Conservation (phyloP, 2,888 invertebrate species). For the Synanthedon andrenaeformis region DNA sequence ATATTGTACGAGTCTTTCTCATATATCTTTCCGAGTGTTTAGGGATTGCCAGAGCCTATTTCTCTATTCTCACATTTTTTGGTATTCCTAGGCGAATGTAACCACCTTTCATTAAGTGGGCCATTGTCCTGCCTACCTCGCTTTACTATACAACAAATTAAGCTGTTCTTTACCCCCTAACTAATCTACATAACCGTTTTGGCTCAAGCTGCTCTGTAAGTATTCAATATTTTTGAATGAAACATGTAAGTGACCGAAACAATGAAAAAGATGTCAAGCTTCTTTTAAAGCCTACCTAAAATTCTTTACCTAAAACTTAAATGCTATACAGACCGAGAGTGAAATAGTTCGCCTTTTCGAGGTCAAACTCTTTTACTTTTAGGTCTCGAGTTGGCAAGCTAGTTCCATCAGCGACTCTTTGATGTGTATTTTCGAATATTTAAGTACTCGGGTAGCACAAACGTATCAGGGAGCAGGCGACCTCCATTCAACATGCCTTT, state of each 20-base stretch:
- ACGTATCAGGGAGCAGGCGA: conserved; percentile 19
- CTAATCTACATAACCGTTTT: too few relatives aligned
- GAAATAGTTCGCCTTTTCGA: neutral
- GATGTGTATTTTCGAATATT: conserved; percentile 21
- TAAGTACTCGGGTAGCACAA: conserved; percentile 16
- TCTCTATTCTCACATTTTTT: too few relatives aligned
- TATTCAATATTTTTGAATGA: conserved; percentile 9
- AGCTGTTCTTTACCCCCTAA: too few relatives aligned
- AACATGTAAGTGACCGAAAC: conserved; percentile 13
- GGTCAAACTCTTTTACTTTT: neutral
- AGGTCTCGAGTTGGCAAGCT: neutral
- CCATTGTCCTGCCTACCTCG: too few relatives aligned
- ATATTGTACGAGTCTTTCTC: too few relatives aligned
- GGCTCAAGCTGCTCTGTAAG: too few relatives aligned
- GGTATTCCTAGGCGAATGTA: too few relatives aligned
- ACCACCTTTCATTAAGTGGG: too few relatives aligned
- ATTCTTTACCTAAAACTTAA: conserved; percentile 18
- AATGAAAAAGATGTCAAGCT: conserved; percentile 16
- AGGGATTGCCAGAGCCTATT: too few relatives aligned
- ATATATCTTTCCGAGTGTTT: too few relatives aligned
- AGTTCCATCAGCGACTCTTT: conserved; percentile 17
- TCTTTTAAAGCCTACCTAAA: conserved; percentile 16
- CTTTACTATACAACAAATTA: too few relatives aligned
- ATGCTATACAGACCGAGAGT: conserved; percentile 18
- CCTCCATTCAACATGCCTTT: conserved; percentile 20